Percentiles rank a stretch among this genome's conserved stretches.
Conservation (phyloP, 2,888 invertebrate genomes). For the Arge pagana region DNA sequence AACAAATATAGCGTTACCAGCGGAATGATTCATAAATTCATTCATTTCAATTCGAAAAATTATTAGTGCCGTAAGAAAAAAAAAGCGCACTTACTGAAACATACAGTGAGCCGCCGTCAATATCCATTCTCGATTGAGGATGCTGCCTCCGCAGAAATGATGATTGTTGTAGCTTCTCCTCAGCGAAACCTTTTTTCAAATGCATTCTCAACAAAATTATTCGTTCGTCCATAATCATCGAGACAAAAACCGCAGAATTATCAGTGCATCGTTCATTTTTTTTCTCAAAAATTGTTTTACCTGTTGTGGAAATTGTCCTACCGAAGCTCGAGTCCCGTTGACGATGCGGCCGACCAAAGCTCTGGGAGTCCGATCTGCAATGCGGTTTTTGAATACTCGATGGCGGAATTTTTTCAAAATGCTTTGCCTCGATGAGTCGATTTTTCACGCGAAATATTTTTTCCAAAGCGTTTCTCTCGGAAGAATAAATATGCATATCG, state of each 20-base stretch:
- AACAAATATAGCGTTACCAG: neutral
- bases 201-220: too few species aligned
- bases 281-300: neutral
- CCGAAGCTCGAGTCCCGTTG: neutral
- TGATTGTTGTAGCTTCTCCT: slow-evolving; percentile 30
- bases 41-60: neutral
- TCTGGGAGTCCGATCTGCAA: too few species aligned
- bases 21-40: neutral
- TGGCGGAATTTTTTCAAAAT: too few species aligned
- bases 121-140: slow-evolving; percentile 36
- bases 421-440: too few species aligned
- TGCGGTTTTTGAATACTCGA: too few species aligned
- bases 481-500: too few species aligned
- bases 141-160: slow-evolving; percentile 48
- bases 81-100: slow-evolving; percentile 22
- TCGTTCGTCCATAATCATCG: too few species aligned
- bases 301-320: slow-evolving; percentile 6
- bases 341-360: slow-evolving; percentile 10
- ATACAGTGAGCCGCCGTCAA: slow-evolving; percentile 49
- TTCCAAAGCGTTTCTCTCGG: too few species aligned
- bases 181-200: slow-evolving; percentile 46
- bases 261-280: too few species aligned
- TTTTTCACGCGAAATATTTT: too few species aligned
- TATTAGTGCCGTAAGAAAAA: neutral
- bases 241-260: too few species aligned